A percentile compares a stretch with the other conserved stretches of the same genome.
Conservation (phyloP, 2,113 vertebrate species). For the Telmatochromis sp. region DNA sequence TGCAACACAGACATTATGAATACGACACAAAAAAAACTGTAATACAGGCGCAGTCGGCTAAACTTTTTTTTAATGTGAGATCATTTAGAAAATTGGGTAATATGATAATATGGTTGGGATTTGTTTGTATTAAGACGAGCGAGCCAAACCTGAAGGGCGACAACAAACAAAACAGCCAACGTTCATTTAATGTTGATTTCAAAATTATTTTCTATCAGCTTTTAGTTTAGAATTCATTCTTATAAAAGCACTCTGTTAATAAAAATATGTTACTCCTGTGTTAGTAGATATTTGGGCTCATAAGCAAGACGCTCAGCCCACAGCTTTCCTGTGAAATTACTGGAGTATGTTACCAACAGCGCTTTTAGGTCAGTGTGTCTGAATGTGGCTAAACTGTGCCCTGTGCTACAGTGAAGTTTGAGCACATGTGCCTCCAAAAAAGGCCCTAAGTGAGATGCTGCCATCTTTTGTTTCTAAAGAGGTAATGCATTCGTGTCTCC, state of each 20-base stretch:
- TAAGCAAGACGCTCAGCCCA: background rate
- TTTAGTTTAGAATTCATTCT: background rate
- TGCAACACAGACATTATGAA: constrained; percentile 10
- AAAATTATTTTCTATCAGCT: background rate
- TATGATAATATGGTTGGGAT: background rate
- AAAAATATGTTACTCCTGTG: background rate
- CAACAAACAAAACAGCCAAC: background rate
- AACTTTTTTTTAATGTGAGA: background rate
- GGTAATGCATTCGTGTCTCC: background rate
- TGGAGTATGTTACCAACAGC: background rate
- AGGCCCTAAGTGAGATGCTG: constrained; percentile 18
- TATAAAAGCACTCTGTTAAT: background rate
- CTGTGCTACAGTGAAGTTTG: background rate
- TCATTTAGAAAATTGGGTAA: background rate
- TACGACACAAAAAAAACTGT: background rate
- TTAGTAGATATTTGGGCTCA: background rate
- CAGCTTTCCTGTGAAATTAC: background rate
- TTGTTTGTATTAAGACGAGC: background rate
- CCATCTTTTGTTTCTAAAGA: constrained; percentile 44
- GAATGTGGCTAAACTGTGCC: background rate
- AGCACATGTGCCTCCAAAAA: background rate
- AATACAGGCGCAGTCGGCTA: background rate
- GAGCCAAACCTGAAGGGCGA: background rate
- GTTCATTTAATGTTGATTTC: background rate
- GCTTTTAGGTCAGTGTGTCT: background rate